phyloP scores from a whole-genome alignment of 92 coral and sea anemone species.

The Palythoa grandiflora region DNA sequence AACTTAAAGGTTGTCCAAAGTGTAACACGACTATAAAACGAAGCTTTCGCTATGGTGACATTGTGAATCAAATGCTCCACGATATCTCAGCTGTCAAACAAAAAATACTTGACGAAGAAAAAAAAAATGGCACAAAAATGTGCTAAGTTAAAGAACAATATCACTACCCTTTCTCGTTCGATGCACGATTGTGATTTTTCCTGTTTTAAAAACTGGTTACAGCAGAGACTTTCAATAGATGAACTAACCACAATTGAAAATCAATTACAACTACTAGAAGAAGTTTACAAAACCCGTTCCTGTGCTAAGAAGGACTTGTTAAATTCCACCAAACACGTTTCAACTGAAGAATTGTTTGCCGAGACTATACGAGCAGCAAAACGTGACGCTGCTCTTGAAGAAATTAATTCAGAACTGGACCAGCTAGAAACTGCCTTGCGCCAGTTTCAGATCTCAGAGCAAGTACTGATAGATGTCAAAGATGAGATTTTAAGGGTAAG shows the following conservation, averaged over 20 bases:
- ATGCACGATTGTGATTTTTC: conserved; percentile 22
- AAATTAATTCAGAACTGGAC: background rate
- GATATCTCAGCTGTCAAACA: conserved; percentile 76
- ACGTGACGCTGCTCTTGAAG: background rate
- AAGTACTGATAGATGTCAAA: conserved; percentile 67
- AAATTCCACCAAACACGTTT: background rate
- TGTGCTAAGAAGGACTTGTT: conserved; percentile 54
- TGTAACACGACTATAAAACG: conserved; percentile 86
- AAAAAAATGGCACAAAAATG: conserved; percentile 29
- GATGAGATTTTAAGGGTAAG: conserved; percentile 71
- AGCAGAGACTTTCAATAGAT: conserved; percentile 63
- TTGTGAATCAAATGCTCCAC: conserved; percentile 73
- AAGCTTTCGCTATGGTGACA: conserved; percentile 84
- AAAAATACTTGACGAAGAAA: conserved; percentile 64
- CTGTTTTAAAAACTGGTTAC: conserved; percentile 43
- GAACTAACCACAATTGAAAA: conserved; percentile 74
- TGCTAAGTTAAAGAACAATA: background rate
- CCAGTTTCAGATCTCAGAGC: conserved; percentile 68
- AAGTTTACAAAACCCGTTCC: conserved; percentile 68
- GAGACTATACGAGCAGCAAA: background rate
- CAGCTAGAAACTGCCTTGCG: conserved; percentile 3
- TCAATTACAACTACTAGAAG: conserved; percentile 65
- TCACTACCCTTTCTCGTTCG: conserved; percentile 30
- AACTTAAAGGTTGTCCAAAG: conserved; percentile 82
- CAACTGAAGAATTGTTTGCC: background rate